phyloP scores from a whole-genome alignment of 2,888 invertebrate genomes.

The Rhagonycha fulva region DNA sequence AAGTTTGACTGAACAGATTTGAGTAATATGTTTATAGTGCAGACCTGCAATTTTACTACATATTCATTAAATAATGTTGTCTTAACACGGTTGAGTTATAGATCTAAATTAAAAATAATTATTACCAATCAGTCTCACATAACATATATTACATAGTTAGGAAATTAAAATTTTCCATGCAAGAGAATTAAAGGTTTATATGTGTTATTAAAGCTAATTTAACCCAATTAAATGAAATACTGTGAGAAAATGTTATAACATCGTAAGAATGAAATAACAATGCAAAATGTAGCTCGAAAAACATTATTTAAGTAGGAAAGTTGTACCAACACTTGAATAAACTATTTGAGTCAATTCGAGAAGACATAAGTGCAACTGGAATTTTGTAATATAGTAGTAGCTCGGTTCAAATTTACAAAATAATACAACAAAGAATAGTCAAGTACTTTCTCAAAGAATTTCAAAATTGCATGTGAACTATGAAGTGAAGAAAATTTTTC shows the following conservation, averaged over 20 bases:
- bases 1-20: neutral
- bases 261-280: neutral
- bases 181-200: neutral
- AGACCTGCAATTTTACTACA: neutral
- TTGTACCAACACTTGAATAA: neutral
- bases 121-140: neutral
- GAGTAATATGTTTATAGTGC: neutral
- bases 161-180: neutral
- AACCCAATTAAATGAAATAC: neutral
- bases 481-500: constrained; percentile 1
- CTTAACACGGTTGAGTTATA: neutral
- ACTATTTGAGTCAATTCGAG: neutral
- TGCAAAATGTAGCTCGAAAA: neutral
- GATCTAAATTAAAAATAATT: neutral
- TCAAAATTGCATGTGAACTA: constrained; percentile 18
- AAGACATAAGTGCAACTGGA: neutral
- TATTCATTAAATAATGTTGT: neutral
- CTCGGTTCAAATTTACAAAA: neutral
- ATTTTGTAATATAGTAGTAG: neutral
- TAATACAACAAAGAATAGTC: constrained; percentile 3
- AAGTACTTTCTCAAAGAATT: constrained; percentile 8
- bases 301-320: neutral
- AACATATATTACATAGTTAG: neutral
- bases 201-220: neutral
- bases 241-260: neutral